These are phyloP conservation scores for Xenopus laevis DNA, from an alignment of 2,113 vertebrate species.

Conservation along the genomic window DNA sequence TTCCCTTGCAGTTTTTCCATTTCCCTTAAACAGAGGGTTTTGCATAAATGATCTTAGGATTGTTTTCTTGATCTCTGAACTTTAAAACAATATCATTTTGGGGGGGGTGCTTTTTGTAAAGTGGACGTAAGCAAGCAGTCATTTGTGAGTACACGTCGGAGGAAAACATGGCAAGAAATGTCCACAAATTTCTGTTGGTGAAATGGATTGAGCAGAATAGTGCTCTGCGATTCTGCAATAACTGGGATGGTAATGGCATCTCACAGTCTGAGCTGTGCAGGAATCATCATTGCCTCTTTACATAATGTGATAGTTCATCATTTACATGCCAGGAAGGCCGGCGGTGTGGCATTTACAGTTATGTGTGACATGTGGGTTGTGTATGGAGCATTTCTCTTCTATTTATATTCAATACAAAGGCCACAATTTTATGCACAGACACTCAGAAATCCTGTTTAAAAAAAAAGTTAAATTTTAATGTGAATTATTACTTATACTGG, in stretches of 20 bases:
- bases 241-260: conserved; percentile 55
- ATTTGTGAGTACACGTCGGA: conserved; percentile 55
- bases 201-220: conserved; percentile 49
- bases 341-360: conserved; percentile 56
- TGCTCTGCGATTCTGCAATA: conserved; percentile 60
- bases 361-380: conserved; percentile 48
- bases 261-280: conserved; percentile 15
- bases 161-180: conserved; percentile 54
- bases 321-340: conserved; percentile 58
- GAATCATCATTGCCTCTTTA: conserved; percentile 48
- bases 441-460: conserved; percentile 21
- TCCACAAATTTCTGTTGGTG: conserved; percentile 51
- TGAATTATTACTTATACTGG: conserved; percentile 46
- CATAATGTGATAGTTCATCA: conserved; percentile 50
- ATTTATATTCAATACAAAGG: background rate
- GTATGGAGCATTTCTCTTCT: conserved; percentile 51
- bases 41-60: conserved; percentile 54
- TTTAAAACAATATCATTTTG: conserved; percentile 51
- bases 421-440: conserved; percentile 29
- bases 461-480: conserved; percentile 3
- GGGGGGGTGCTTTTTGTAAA: conserved; percentile 39
- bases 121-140: conserved; percentile 50
- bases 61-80: conserved; percentile 60
- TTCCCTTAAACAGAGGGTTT: conserved; percentile 63
- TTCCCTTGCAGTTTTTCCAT: conserved; percentile 56